Conservation (phyloP, 2,797 vertebrate genomes). For the Urophycis tenuis region DNA sequence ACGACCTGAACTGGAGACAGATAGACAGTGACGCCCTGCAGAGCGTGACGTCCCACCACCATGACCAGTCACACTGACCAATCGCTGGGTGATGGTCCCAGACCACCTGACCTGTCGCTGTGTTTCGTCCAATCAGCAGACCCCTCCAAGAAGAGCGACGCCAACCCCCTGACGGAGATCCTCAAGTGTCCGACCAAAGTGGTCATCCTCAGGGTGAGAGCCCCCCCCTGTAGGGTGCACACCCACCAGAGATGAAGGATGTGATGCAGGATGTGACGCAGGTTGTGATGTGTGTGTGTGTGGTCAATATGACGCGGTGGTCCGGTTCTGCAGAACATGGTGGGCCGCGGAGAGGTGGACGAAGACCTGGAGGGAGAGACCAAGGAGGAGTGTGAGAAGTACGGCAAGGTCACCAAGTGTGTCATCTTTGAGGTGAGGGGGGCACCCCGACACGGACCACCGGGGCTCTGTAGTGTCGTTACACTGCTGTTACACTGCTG, state of each 20-base stretch:
- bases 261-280: not conserved
- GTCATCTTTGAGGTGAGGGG: constrained; percentile 94
- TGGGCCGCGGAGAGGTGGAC: constrained; percentile 92
- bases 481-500: no score
- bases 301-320: not conserved
- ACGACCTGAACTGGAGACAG: no score
- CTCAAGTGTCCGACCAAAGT: constrained; percentile 98
- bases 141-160: constrained; percentile 81
- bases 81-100: no score
- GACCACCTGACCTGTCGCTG: no score
- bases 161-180: constrained; percentile 96
- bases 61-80: no score
- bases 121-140: constrained; percentile 57
- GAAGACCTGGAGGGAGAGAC: constrained; percentile 98
- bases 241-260: not conserved
- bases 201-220: constrained; percentile 85
- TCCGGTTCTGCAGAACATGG: constrained; percentile 83
- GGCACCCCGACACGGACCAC: not conserved
- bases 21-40: no score
- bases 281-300: not conserved
- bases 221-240: not conserved
- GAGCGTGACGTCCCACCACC: no score
- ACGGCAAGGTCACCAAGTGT: constrained; percentile 95
- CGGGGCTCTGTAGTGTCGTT: not conserved
- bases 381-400: constrained; percentile 98